Percentiles rank a stretch among this genome's conserved stretches.
Conservation (phyloP, 1,140 invertebrate species). For the Drosophila trapezifrons region DNA sequence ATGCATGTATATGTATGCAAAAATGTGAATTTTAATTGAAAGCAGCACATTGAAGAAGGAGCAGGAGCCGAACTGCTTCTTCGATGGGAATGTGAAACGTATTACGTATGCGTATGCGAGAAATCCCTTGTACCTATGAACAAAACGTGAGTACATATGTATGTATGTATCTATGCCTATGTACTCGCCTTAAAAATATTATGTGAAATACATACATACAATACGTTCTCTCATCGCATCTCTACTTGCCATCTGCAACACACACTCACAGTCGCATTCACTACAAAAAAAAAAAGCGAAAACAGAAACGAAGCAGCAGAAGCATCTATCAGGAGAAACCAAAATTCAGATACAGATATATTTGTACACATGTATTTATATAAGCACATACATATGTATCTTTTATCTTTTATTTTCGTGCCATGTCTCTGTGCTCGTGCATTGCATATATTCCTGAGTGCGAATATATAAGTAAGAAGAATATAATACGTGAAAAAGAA, state of each 20-base stretch:
- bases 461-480: slow-evolving; percentile 12
- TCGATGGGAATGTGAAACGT: slow-evolving; percentile 20
- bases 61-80: slow-evolving; percentile 19
- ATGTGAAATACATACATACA: slow-evolving; percentile 33
- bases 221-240: slow-evolving; percentile 16
- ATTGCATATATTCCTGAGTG: slow-evolving; percentile 24
- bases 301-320: slow-evolving; percentile 22
- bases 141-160: slow-evolving; percentile 45
- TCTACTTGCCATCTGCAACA: slow-evolving; percentile 5
- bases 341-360: slow-evolving; percentile 30
- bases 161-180: slow-evolving; percentile 14
- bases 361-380: neutral
- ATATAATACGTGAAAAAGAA: slow-evolving; percentile 23
- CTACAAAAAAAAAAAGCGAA: slow-evolving; percentile 26
- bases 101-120: slow-evolving; percentile 9
- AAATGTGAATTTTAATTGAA: slow-evolving; percentile 35
- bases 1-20: slow-evolving; percentile 22
- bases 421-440: slow-evolving; percentile 7
- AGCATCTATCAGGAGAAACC: slow-evolving; percentile 39
- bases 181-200: slow-evolving; percentile 30
- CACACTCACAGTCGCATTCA: slow-evolving; percentile 4
- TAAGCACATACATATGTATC: neutral
- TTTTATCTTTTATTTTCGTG: slow-evolving; percentile 38
- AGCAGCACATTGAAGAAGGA: slow-evolving; percentile 19
- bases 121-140: slow-evolving; percentile 26